These are phyloP conservation scores for Caenorhabditis panamensis DNA, from an alignment of 2,888 invertebrate species.

Conservation along the genomic window DNA sequence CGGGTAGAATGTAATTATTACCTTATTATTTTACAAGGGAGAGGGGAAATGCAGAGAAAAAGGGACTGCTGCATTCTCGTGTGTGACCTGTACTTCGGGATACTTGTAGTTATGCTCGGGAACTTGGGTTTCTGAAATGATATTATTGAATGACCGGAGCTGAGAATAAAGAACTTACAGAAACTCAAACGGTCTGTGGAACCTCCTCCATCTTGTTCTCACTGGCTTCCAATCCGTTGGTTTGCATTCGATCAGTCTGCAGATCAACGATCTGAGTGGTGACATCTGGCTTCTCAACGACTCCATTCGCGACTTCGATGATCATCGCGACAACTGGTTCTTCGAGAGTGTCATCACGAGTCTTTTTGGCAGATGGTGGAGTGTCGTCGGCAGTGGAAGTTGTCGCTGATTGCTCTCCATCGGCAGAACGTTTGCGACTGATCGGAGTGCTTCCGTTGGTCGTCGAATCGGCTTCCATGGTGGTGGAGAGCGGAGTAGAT, in stretches of 20 bases:
- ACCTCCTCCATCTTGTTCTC: slow-evolving; percentile 48
- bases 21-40: slow-evolving; percentile 29
- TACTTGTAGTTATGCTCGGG: slow-evolving; percentile 9
- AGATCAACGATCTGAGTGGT: slow-evolving; percentile 13
- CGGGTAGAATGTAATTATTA: slow-evolving; percentile 31
- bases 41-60: neutral
- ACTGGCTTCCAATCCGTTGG: slow-evolving; percentile 28
- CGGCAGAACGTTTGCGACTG: slow-evolving; percentile 16
- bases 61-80: neutral
- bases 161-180: neutral
- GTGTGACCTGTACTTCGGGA: slow-evolving; percentile 22
- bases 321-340: slow-evolving; percentile 31
- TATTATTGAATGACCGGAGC: neutral
- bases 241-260: slow-evolving; percentile 9
- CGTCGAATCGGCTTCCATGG: slow-evolving; percentile 11
- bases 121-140: neutral
- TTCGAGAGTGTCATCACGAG: slow-evolving; percentile 17
- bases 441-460: slow-evolving; percentile 38
- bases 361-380: slow-evolving; percentile 27
- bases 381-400: slow-evolving; percentile 3
- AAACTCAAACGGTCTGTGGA: slow-evolving; percentile 21
- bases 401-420: neutral
- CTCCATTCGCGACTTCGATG: slow-evolving; percentile 20
- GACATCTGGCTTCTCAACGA: too few relatives aligned
- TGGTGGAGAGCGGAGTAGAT: neutral